These are phyloP conservation scores for Hyposmocoma kahamanoa DNA, from an alignment of 1,140 invertebrate genomes.

Conservation along the genomic window DNA sequence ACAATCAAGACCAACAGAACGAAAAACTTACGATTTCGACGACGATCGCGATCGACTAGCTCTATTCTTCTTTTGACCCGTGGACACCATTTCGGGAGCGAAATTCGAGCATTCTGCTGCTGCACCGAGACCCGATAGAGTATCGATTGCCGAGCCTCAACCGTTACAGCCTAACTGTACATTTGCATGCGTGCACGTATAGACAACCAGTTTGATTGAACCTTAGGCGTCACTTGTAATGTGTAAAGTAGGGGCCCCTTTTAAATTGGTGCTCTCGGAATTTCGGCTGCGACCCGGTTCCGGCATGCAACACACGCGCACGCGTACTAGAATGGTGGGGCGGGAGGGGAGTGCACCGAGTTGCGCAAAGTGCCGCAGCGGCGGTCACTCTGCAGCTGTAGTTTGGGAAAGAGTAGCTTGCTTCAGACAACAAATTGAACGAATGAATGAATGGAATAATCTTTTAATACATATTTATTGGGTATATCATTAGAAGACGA, in stretches of 20 bases:
- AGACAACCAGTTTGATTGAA: conserved; percentile 30
- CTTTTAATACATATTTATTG: background rate
- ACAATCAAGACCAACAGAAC: too few species aligned
- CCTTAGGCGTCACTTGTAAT: conserved; percentile 10
- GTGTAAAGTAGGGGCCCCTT: conserved; percentile 33
- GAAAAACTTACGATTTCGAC: too few species aligned
- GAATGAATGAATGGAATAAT: background rate
- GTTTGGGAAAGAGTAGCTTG: background rate
- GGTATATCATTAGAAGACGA: background rate
- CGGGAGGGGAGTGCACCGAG: conserved; percentile 49
- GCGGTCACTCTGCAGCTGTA: conserved; percentile 43
- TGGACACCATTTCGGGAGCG: too few species aligned
- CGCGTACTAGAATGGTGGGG: conserved; percentile 35
- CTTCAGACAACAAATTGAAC: background rate
- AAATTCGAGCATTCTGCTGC: too few species aligned
- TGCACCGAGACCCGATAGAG: conserved; percentile 55
- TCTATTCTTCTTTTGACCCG: too few species aligned
- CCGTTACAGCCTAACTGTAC: conserved; percentile 65
- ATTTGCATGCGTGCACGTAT: conserved; percentile 71
- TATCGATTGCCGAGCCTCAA: conserved; percentile 60
- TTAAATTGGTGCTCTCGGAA: conserved; percentile 35
- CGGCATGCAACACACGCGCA: conserved; percentile 65
- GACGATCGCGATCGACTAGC: too few species aligned
- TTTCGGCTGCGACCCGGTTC: conserved; percentile 68
- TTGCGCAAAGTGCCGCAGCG: conserved; percentile 62